A percentile compares a stretch with the other conserved stretches of the same genome.
Conservation (phyloP, 2,797 vertebrate species). For the Nannoperca obscura region DNA sequence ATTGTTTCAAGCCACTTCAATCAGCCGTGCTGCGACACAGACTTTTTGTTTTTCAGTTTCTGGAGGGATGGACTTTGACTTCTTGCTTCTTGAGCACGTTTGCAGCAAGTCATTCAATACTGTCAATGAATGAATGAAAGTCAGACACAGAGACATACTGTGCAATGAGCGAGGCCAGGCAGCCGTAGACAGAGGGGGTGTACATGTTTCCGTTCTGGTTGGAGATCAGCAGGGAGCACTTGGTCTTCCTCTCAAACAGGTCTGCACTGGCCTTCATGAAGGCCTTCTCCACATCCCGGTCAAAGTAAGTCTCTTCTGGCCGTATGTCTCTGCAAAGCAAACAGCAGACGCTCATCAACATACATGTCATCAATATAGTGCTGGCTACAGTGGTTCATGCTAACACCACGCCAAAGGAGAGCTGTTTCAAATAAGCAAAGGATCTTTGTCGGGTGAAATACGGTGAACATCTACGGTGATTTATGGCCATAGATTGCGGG, state of each 20-base stretch:
- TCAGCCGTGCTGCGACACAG: background rate
- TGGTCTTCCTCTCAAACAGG: slow-evolving; percentile 94
- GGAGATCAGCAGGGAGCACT: slow-evolving; percentile 93
- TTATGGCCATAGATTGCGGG: too few relatives aligned
- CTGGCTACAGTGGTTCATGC: too few relatives aligned
- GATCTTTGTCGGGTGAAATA: too few relatives aligned
- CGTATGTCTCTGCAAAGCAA: slow-evolving; percentile 87
- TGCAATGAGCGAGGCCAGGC: slow-evolving; percentile 93
- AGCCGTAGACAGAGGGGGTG: slow-evolving; percentile 97
- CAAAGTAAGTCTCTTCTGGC: slow-evolving; percentile 96
- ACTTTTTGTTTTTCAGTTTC: background rate
- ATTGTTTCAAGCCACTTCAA: background rate
- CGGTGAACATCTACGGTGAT: too few relatives aligned
- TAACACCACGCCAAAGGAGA: too few relatives aligned
- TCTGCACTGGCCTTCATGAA: slow-evolving; percentile 97
- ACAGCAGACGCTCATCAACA: too few relatives aligned
- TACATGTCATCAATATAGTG: too few relatives aligned
- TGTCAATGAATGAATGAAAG: background rate
- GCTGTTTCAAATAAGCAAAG: too few relatives aligned
- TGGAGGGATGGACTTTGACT: background rate
- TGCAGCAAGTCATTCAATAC: background rate
- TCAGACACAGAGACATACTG: slow-evolving; percentile 85
- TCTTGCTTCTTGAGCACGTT: background rate
- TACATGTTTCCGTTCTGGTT: slow-evolving; percentile 99
- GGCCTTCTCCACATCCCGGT: slow-evolving; percentile 97